These are phyloP conservation scores for Machaerirhynchus nigripectus DNA, from an alignment of 2,113 vertebrate genomes.

Conservation along the genomic window DNA sequence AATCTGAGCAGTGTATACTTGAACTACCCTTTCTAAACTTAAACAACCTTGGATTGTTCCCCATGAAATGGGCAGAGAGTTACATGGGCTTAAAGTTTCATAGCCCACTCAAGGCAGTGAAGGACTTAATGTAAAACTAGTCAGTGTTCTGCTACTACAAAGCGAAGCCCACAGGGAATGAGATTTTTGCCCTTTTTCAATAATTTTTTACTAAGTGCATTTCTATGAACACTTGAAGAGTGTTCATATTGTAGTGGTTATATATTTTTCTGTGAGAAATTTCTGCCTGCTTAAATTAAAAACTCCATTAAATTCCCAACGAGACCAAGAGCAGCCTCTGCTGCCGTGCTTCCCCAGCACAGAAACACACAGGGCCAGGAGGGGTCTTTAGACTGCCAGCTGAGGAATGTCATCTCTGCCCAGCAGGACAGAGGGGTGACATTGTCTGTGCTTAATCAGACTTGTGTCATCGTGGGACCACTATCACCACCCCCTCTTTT, in stretches of 20 bases:
- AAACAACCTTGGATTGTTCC: neutral
- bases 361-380: neutral
- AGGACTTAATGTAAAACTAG: neutral
- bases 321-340: neutral
- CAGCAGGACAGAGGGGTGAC: neutral
- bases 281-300: neutral
- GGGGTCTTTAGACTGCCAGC: accelerated
- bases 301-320: neutral
- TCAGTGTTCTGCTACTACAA: neutral
- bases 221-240: neutral
- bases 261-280: neutral
- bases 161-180: neutral
- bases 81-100: neutral
- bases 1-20: neutral
- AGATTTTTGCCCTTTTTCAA: neutral
- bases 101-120: neutral
- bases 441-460: neutral
- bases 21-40: neutral
- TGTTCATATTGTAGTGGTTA: neutral
- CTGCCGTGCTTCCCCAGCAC: neutral
- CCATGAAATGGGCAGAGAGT: neutral
- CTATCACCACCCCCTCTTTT: neutral
- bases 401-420: neutral
- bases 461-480: neutral
- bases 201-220: neutral